Evolutionary conservation across 2,113 vertebrate genomes (phyloP).

Genomic region (Panthera leo): DNA sequence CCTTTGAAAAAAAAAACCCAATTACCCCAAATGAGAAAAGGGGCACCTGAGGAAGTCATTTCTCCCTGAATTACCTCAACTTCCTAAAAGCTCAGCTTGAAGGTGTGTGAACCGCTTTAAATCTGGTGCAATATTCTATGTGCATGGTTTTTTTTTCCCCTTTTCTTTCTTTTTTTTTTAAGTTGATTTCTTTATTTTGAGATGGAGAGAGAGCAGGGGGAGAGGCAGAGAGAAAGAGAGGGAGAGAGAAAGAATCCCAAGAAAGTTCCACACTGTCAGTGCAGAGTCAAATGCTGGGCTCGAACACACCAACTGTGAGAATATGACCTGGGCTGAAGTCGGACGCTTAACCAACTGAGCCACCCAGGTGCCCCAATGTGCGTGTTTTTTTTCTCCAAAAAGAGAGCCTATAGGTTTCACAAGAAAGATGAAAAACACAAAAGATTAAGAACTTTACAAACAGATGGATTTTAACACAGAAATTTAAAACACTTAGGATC

Average conservation of each 20-base stretch:
- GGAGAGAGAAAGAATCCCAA: too few species aligned
- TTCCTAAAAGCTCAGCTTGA: not conserved
- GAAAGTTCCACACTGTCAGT: too few species aligned
- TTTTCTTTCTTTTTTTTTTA: too few species aligned
- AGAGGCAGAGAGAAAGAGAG: too few species aligned
- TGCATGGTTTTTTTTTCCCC: not conserved
- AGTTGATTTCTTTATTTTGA: too few species aligned
- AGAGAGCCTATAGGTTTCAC: not conserved
- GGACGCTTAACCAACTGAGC: too few species aligned
- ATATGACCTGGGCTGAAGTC: too few species aligned
- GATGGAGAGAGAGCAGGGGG: too few species aligned
- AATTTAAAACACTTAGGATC: not conserved
- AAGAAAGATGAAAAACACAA: not conserved
- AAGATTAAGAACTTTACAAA: not conserved
- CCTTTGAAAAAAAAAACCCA: not conserved
- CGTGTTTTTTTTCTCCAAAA: accelerated
- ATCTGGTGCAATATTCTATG: not conserved
- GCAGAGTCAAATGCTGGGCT: too few species aligned
- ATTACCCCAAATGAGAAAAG: not conserved
- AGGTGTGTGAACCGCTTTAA: accelerated
- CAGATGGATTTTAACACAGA: not conserved
- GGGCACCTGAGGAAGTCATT: not conserved
- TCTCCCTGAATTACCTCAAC: not conserved
- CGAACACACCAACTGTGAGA: too few species aligned
- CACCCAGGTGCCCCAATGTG: too few species aligned